A percentile compares a stretch with the other conserved stretches of the same genome.
Evolutionary conservation across 1,140 invertebrate species (phyloP).

Genomic region (Nilaparvata lugens): DNA sequence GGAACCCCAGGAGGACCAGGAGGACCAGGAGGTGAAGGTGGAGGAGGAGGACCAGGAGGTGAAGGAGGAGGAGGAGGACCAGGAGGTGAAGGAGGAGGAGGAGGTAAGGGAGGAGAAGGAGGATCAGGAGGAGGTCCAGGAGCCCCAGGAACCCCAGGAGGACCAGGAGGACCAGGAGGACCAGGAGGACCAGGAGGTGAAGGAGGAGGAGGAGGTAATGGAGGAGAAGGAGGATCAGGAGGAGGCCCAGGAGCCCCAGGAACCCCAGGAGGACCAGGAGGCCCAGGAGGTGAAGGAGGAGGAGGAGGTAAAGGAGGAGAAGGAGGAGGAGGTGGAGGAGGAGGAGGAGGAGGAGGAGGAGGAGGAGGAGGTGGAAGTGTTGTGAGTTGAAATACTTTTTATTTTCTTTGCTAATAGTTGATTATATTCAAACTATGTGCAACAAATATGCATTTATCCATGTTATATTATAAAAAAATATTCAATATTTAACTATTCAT

Average conservation of each 20-base stretch:
- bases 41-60: not conserved
- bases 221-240: not conserved
- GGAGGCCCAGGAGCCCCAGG: not conserved
- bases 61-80: not conserved
- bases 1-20: conserved; percentile 6
- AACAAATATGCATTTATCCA: too few relatives aligned
- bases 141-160: not conserved
- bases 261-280: not conserved
- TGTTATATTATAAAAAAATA: too few relatives aligned
- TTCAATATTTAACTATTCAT: too few relatives aligned
- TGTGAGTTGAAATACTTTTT: too few relatives aligned
- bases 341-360: not conserved
- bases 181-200: not conserved
- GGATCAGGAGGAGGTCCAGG: not conserved
- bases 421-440: too few relatives aligned
- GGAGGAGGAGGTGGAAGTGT: too few relatives aligned
- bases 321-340: conserved; percentile 9
- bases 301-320: conserved; percentile 7
- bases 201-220: not conserved
- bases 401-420: too few relatives aligned
- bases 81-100: not conserved
- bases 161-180: not conserved
- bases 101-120: not conserved
- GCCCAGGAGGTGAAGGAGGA: not conserved
- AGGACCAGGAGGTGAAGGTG: not conserved